Evolutionary conservation across 1,140 invertebrate species (phyloP).

Genomic region (Ylistrum balloti): DNA sequence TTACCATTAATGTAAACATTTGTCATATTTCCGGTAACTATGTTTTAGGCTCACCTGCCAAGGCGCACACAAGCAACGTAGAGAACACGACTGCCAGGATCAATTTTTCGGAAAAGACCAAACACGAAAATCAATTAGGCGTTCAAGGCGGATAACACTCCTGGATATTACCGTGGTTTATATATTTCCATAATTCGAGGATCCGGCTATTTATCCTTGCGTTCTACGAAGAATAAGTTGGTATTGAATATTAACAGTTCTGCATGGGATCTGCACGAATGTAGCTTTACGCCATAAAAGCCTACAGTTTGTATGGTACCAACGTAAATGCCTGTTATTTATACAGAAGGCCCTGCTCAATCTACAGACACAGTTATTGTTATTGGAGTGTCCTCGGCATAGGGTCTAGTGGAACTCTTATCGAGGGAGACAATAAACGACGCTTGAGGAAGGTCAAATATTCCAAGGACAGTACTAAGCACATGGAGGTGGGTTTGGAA

Average conservation of each 20-base stretch:
- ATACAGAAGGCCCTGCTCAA: not conserved
- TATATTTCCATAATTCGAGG: not conserved
- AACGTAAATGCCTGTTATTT: not conserved
- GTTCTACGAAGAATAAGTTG: not conserved
- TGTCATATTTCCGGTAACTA: not conserved
- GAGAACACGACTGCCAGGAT: not conserved
- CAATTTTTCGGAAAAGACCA: constrained; percentile 20
- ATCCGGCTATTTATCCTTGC: not conserved
- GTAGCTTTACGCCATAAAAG: not conserved
- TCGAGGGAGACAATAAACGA: not conserved
- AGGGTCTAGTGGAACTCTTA: not conserved
- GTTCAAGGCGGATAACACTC: not conserved
- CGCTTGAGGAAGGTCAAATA: not conserved
- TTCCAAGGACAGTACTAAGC: not conserved
- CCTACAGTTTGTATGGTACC: not conserved
- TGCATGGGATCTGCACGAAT: not conserved
- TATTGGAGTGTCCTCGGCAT: not conserved
- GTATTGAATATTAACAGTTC: not conserved
- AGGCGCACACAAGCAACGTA: not conserved
- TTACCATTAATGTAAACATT: not conserved
- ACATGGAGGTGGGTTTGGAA: not conserved
- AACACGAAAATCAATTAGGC: constrained; percentile 33
- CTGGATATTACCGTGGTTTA: not conserved
- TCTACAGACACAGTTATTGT: not conserved
- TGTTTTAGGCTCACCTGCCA: not conserved